Percentiles rank a stretch among this genome's conserved stretches.
phyloP scores from a whole-genome alignment of 2,888 invertebrate species.

The Calephelis perditalis region DNA sequence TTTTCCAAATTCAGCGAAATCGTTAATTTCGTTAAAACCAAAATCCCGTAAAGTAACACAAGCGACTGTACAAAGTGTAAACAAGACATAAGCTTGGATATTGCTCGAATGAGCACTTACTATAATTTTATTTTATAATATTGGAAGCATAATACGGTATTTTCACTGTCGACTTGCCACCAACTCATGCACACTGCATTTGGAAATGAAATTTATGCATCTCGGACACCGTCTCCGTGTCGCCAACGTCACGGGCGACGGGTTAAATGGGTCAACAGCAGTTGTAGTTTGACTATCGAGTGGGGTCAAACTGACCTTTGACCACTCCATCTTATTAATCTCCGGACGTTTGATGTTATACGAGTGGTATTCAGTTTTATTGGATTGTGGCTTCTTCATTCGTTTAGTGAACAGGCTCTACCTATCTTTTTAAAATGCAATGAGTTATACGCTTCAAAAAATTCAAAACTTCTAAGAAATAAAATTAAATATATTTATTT shows the following conservation, averaged over 20 bases:
- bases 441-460: too few relatives aligned
- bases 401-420: too few relatives aligned
- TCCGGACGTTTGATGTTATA: conserved; percentile 1
- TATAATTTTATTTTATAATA: conserved; percentile 3
- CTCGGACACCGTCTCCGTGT: conserved; percentile 24
- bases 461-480: too few relatives aligned
- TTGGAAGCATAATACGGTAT: conserved; percentile 7
- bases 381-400: not conserved
- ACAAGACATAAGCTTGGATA: conserved; percentile 2
- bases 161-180: conserved; percentile 20
- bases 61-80: conserved; percentile 5
- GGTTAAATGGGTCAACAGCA: conserved; percentile 28
- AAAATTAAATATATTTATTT: too few relatives aligned
- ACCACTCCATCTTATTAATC: not conserved
- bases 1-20: too few relatives aligned
- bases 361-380: conserved; percentile 1
- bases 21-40: too few relatives aligned
- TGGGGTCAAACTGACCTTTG: conserved; percentile 10
- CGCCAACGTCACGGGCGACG: conserved; percentile 24
- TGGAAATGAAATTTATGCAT: conserved; percentile 26
- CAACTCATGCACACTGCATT: conserved; percentile 24
- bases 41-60: not conserved
- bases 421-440: too few relatives aligned
- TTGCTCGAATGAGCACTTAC: not conserved
- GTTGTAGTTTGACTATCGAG: conserved; percentile 23